phyloP scores from a whole-genome alignment of 2,888 invertebrate species.

The Trachelus stipa region DNA sequence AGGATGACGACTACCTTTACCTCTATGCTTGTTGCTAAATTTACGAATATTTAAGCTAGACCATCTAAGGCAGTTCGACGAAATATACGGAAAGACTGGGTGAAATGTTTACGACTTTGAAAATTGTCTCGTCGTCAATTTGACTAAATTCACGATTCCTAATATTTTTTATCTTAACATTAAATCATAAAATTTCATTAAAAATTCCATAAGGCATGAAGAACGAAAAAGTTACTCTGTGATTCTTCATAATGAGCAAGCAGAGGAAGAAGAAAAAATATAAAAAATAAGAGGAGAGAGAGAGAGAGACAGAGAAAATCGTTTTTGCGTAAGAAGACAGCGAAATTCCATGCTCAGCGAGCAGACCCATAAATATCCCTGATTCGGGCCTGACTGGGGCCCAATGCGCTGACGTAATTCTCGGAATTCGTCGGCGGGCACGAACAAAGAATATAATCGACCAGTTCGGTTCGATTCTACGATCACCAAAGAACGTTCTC shows the following conservation, averaged over 20 bases:
- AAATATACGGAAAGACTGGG: too few relatives aligned
- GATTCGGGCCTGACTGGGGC: slow-evolving; percentile 37
- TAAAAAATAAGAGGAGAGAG: not conserved
- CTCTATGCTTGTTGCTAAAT: not conserved
- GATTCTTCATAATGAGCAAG: too few relatives aligned
- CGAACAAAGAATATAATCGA: slow-evolving; percentile 46
- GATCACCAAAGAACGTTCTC: slow-evolving; percentile 20
- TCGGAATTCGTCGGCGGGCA: slow-evolving; percentile 45
- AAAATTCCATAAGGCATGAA: too few relatives aligned
- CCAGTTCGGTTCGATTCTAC: not conserved
- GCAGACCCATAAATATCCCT: slow-evolving; percentile 62
- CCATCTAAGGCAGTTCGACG: too few relatives aligned
- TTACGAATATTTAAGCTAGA: too few relatives aligned
- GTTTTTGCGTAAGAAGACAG: slow-evolving; percentile 45
- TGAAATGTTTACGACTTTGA: too few relatives aligned
- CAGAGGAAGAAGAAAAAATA: too few relatives aligned
- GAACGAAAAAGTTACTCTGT: too few relatives aligned
- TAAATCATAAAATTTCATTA: too few relatives aligned
- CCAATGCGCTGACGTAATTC: slow-evolving; percentile 54
- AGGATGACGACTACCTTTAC: slow-evolving; percentile 7
- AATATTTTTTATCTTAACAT: too few relatives aligned
- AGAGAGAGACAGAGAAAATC: slow-evolving; percentile 6
- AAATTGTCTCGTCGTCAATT: too few relatives aligned
- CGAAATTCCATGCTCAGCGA: slow-evolving; percentile 55
- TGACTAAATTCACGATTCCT: too few relatives aligned